These are phyloP conservation scores for Ganaspis brasiliensis DNA, from an alignment of 2,888 invertebrate genomes.

Conservation along the genomic window DNA sequence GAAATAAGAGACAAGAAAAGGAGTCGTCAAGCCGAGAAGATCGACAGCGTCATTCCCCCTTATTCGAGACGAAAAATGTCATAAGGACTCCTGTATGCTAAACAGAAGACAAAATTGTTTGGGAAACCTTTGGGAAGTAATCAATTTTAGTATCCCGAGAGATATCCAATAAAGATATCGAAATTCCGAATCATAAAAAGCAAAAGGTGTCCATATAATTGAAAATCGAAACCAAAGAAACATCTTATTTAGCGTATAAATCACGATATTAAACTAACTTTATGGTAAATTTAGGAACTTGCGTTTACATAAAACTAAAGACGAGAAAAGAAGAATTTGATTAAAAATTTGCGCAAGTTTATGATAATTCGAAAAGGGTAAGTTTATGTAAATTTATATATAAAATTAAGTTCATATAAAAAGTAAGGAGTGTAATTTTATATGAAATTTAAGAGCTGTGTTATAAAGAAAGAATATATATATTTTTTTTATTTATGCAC, in stretches of 20 bases:
- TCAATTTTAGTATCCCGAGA: conserved; percentile 24
- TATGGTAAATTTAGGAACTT: neutral
- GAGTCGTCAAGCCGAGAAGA: conserved; percentile 32
- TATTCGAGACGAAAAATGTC: conserved; percentile 48
- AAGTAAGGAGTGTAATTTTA: too few species aligned
- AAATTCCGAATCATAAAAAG: conserved; percentile 19
- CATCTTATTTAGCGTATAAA: neutral
- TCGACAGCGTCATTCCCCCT: conserved; percentile 49
- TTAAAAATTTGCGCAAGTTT: too few species aligned
- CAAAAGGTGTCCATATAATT: conserved; percentile 11
- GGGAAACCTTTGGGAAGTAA: conserved; percentile 21
- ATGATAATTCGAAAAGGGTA: too few species aligned
- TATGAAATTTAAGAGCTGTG: too few species aligned
- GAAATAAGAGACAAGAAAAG: conserved; percentile 46
- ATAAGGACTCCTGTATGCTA: conserved; percentile 42
- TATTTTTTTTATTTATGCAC: too few species aligned
- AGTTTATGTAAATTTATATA: too few species aligned
- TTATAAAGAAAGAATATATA: too few species aligned
- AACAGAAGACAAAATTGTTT: conserved; percentile 37
- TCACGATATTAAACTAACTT: neutral
- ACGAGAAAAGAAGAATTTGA: neutral
- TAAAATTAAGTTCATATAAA: too few species aligned
- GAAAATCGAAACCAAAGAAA: neutral
- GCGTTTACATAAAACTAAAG: neutral
- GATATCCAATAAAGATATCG: conserved; percentile 19